These are phyloP conservation scores for Erinaceus europaeus DNA, from an alignment of 2,113 vertebrate species.

Conservation along the genomic window DNA sequence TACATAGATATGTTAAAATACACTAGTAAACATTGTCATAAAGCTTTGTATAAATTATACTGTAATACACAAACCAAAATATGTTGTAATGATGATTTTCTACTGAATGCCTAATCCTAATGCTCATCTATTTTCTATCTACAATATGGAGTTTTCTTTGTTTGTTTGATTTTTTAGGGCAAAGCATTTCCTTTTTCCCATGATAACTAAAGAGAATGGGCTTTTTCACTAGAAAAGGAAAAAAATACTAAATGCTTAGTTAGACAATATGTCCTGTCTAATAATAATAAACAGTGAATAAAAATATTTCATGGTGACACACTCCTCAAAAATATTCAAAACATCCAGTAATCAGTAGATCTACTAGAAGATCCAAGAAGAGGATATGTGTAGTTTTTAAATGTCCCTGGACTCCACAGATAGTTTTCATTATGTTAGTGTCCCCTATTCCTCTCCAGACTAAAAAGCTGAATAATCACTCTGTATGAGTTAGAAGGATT, in stretches of 20 bases:
- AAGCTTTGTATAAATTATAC: background rate
- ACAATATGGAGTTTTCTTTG: background rate
- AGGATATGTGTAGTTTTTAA: background rate
- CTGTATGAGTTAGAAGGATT: background rate
- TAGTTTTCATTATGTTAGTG: background rate
- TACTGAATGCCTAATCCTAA: background rate
- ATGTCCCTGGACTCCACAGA: background rate
- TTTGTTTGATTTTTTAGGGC: too few relatives aligned
- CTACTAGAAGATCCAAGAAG: background rate
- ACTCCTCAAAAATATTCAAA: background rate
- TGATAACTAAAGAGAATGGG: too few relatives aligned
- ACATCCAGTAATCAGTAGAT: background rate
- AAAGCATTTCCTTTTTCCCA: too few relatives aligned
- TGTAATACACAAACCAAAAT: background rate
- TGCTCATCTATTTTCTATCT: background rate
- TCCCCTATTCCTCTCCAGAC: background rate
- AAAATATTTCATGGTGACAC: background rate
- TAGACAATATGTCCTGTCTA: background rate
- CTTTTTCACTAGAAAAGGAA: too few relatives aligned
- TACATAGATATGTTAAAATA: too few relatives aligned
- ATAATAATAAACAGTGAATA: background rate
- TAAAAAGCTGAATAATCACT: background rate
- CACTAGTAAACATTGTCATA: background rate
- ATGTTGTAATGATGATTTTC: background rate
- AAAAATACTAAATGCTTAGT: background rate